A percentile compares a stretch with the other conserved stretches of the same genome.
Conservation (phyloP, 1,140 invertebrate genomes). For the Drosophila albomicans region DNA sequence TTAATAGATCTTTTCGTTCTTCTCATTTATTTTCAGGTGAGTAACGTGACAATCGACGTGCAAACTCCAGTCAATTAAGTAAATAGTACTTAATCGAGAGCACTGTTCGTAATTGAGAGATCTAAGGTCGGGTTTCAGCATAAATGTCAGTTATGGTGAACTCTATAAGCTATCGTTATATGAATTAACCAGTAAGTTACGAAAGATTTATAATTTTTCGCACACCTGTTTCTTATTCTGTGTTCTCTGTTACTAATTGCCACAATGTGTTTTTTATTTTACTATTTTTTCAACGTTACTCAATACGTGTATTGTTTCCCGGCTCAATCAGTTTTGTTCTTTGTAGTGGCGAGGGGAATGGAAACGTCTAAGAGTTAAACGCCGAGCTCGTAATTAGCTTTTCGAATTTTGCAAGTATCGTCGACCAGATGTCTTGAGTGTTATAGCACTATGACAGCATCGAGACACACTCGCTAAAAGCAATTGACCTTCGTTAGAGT, state of each 20-base stretch:
- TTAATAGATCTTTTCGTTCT: slow-evolving; percentile 61
- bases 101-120: background rate
- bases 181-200: background rate
- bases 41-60: slow-evolving; percentile 2
- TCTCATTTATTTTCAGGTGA: slow-evolving; percentile 18
- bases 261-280: slow-evolving; percentile 72
- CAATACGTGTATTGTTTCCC: slow-evolving; percentile 31
- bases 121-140: slow-evolving; percentile 19
- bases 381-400: slow-evolving; percentile 58
- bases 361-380: background rate
- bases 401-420: slow-evolving; percentile 22
- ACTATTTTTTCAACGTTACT: slow-evolving; percentile 49
- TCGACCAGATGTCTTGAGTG: slow-evolving; percentile 43
- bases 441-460: slow-evolving; percentile 59
- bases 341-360: background rate
- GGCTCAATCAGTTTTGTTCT: slow-evolving; percentile 60
- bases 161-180: slow-evolving; percentile 20
- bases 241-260: slow-evolving; percentile 63
- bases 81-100: background rate
- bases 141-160: slow-evolving; percentile 68
- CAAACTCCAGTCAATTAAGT: background rate
- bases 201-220: slow-evolving; percentile 55
- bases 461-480: slow-evolving; percentile 48
- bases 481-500: slow-evolving; percentile 75
- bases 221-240: slow-evolving; percentile 58